Conservation (phyloP, 2,113 vertebrate species). For the Tenebrosternarchus preto region DNA sequence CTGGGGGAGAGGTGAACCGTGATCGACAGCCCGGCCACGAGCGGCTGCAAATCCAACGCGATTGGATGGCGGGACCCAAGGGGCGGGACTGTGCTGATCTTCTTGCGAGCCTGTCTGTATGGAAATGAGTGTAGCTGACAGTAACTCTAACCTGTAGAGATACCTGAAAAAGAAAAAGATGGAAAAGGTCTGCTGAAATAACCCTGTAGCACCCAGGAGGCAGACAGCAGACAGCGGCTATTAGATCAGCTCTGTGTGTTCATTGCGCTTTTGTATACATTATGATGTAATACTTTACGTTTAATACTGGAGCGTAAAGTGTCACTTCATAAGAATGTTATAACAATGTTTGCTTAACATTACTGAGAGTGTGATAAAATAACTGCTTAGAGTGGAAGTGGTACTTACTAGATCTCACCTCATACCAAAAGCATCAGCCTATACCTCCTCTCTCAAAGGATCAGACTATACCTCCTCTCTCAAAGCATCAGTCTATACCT, state of each 20-base stretch:
- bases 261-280: background rate
- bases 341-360: too few species aligned
- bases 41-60: slow-evolving; percentile 33
- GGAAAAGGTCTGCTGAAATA: background rate
- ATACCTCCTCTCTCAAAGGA: background rate
- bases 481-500: background rate
- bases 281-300: slow-evolving; percentile 17
- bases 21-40: slow-evolving; percentile 16
- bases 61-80: background rate
- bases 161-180: background rate
- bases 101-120: background rate
- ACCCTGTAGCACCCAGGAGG: background rate
- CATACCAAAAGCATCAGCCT: slow-evolving; percentile 13
- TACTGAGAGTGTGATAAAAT: background rate
- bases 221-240: too few species aligned
- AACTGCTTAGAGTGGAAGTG: too few species aligned
- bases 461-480: background rate
- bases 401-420: slow-evolving; percentile 6
- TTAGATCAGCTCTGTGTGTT: background rate
- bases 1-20: slow-evolving; percentile 21
- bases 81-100: background rate
- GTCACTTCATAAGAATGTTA: too few species aligned
- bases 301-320: too few species aligned
- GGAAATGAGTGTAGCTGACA: background rate
- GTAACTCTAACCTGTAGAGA: background rate